Conservation (phyloP, 2,888 invertebrate genomes). For the Microctonus hyperodae region DNA sequence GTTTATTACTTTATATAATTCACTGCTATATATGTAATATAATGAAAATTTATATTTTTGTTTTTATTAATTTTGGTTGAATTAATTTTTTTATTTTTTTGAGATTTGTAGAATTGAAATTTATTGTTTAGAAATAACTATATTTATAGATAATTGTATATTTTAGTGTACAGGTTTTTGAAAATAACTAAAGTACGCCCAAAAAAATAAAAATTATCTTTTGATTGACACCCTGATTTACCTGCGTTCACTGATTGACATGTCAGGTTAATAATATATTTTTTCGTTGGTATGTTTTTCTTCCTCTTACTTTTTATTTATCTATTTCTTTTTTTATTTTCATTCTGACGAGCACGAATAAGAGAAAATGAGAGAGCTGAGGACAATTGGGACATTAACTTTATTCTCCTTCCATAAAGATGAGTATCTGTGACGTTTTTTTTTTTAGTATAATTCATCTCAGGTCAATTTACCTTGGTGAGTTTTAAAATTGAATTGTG, state of each 20-base stretch:
- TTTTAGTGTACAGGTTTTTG: not conserved
- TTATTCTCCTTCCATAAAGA: constrained; percentile 7
- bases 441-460: not conserved
- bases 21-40: too few species aligned
- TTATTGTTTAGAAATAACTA: not conserved
- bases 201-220: not conserved
- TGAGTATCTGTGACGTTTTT: constrained; percentile 10
- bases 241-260: constrained; percentile 43
- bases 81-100: not conserved
- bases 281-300: constrained; percentile 15
- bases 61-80: not conserved
- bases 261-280: constrained; percentile 44
- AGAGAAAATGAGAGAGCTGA: too few species aligned
- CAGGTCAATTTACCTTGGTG: not conserved
- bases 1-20: too few species aligned
- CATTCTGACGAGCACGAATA: too few species aligned
- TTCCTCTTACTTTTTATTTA: constrained; percentile 10
- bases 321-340: too few species aligned
- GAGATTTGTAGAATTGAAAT: not conserved
- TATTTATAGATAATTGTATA: not conserved
- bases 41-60: too few species aligned
- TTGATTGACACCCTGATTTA: constrained; percentile 33
- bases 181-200: not conserved
- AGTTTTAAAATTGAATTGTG: not conserved
- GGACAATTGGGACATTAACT: not conserved